Base-by-base conservation (phyloP, 1,140 invertebrate species). In the Drosophila paulistorum region DNA sequence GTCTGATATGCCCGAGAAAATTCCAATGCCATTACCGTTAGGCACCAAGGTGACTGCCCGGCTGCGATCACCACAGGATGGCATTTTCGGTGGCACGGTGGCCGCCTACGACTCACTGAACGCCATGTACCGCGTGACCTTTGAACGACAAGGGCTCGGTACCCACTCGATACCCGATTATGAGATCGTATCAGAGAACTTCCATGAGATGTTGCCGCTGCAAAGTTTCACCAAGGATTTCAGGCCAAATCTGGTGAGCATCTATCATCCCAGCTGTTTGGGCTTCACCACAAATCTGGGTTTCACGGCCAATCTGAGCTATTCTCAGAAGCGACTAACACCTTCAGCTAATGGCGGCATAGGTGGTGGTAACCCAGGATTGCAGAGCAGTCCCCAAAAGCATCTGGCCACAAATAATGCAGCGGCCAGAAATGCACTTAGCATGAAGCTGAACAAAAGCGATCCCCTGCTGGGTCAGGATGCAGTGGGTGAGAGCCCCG, bases 21-120 rank as follows among this genome's bases (percentile, higher is more conserved):
- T 99, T 83, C 99, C 99, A 6, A 95, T 99, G 91, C 98, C 98
- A 74, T 93, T 99, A 64, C 97, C 99, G 13, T 97, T 99, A 83
- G 99, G 99, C 20, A 99, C 98, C 41, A 99, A 99, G 94, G 98
- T 99, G 0, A 96, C 97, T 42, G 97, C 97, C 76, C 92, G 98
- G 74, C 92, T 99, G 76, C 94, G 98, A 57, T 96, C 96, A 91
- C 98, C 98, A 6, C 98, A 99, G 93, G 98, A 99, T 94, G 98
- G 99, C 13, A 94, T 99, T 30, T 99, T 99, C 90, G 98, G 97
- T 64, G 99, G 98, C 7, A 97, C 95, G 45, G 98, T 99, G 72
- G 98, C 99, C 93, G 99, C 98, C 41, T 96, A 99, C n/a, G 98
- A 99, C 91, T 98, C 98, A 1, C 96, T 97, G 4, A 98, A 98